Base-by-base conservation (phyloP, 2,113 vertebrate genomes). In the Sceloporus tristichus region DNA sequence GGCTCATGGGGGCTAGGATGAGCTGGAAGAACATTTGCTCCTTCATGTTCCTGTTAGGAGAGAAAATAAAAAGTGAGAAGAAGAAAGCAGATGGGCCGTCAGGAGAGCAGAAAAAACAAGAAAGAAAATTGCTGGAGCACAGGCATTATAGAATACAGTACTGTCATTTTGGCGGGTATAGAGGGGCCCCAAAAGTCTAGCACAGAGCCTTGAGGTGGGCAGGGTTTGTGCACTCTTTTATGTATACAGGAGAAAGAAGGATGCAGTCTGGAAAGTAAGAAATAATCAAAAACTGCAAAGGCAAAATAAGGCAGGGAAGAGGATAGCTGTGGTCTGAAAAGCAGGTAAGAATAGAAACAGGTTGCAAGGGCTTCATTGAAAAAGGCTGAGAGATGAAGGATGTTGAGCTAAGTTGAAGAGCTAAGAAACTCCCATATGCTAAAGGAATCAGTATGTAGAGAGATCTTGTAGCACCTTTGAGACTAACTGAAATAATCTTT, bases 31-130 rank as follows among this genome's bases (percentile, higher is more conserved):
- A 87, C 93, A 34, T 85, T 88, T 73, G 59, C 91, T 71, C 94
- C 91, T 0, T 95, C 95, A 4, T 93, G 96, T 5, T 98, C 97
- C 95, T 98, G 59, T 95, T 92, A 90, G 87, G 25, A 79, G 79
- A 65, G 92, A 88, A 68, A 88, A 79, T 76, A 29, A 66, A 85
- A 95, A 81, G 59, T n/a, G 48, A 84, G 76, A 7, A n/a, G 40
- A 62, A 75, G 4, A 38, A 65, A 16, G 14, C 29, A 7, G 3
- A 2, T 81, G 40, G 13, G 38, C 38, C 14, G 25, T 11, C 25
- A 66, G 21, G 5, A 23, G 38, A 27, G 27, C 7, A 7, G 48
- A 14, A 48, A 23, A 42, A 48, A 38, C 0, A 29, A 62, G 56
- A 16, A 40, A 40, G 19, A 48, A 62, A 85, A 85, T 29, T 42